Evolutionary conservation across 1,140 invertebrate species (phyloP).

Genomic region (Proales similis): DNA sequence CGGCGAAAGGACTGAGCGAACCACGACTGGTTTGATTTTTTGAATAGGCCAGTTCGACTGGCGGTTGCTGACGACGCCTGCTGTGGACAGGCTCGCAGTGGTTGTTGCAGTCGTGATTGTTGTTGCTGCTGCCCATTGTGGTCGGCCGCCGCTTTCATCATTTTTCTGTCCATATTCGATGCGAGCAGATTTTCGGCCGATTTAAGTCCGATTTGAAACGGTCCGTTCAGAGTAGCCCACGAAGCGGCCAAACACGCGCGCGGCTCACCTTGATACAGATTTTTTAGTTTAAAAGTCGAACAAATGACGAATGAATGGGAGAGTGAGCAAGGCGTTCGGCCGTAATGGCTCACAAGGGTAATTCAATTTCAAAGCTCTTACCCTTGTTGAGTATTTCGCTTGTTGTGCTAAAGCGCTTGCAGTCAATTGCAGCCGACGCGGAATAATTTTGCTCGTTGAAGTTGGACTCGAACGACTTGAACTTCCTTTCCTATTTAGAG

Average conservation of each 20-base stretch:
- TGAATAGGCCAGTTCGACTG: too few relatives aligned
- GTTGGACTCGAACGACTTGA: background rate
- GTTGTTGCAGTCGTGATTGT: background rate
- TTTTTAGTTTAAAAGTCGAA: background rate
- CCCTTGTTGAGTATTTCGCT: constrained; percentile 36
- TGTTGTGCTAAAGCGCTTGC: constrained; percentile 36
- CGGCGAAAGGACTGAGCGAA: constrained; percentile 28
- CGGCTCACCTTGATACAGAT: constrained; percentile 8
- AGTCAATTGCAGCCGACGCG: background rate
- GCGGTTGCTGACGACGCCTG: too few relatives aligned
- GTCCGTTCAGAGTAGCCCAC: background rate
- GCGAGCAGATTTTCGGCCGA: background rate
- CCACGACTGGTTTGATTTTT: constrained; percentile 27
- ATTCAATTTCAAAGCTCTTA: background rate
- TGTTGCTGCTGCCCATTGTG: background rate
- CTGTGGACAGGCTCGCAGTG: too few relatives aligned
- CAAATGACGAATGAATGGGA: background rate
- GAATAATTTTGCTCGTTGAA: constrained; percentile 1
- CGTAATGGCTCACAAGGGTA: background rate
- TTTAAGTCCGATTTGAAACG: background rate
- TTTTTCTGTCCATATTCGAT: constrained; percentile 16
- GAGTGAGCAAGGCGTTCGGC: background rate
- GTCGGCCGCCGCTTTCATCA: constrained; percentile 2
- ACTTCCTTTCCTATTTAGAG: background rate
- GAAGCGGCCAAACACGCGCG: background rate